These are phyloP conservation scores for Choristoneura fumiferana DNA, from an alignment of 1,140 invertebrate genomes.

Conservation along the genomic window DNA sequence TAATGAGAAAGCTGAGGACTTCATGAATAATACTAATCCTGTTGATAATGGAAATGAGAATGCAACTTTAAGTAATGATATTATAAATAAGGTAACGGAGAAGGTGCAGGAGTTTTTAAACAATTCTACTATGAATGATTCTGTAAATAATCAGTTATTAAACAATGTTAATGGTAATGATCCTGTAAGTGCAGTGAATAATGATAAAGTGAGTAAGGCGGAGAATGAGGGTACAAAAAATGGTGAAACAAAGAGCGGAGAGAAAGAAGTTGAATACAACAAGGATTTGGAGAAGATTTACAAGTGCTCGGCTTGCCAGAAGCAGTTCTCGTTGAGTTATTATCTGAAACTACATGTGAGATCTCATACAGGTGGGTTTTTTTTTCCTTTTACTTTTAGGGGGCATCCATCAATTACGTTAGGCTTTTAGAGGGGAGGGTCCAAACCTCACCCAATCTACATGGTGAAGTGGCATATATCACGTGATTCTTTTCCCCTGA, in stretches of 20 bases:
- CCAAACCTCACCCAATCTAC: no score
- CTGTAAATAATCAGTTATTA: conserved; percentile 8
- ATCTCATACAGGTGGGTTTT: conserved; percentile 63
- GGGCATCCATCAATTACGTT: no score
- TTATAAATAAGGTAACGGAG: background rate
- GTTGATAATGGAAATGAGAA: background rate
- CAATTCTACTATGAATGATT: conserved; percentile 6
- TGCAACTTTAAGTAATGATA: background rate
- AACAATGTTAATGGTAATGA: no score
- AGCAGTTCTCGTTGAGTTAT: conserved; percentile 66
- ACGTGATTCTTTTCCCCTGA: no score
- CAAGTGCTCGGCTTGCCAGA: conserved; percentile 66
- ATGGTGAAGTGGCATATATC: no score
- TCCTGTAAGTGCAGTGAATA: conserved; percentile 19
- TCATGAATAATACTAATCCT: background rate
- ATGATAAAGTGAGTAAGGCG: conserved; percentile 8
- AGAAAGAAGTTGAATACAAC: conserved; percentile 30
- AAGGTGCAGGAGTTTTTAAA: no score
- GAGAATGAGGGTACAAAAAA: conserved; percentile 1
- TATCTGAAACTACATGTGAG: conserved; percentile 67
- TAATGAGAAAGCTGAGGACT: conserved; percentile 36
- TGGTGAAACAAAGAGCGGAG: conserved; percentile 22
- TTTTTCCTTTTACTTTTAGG: background rate
- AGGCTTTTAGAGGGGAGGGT: no score
- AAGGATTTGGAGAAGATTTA: conserved; percentile 63